phyloP scores from a whole-genome alignment of 2,113 vertebrate species.

The Onychostruthus taczanowskii region DNA sequence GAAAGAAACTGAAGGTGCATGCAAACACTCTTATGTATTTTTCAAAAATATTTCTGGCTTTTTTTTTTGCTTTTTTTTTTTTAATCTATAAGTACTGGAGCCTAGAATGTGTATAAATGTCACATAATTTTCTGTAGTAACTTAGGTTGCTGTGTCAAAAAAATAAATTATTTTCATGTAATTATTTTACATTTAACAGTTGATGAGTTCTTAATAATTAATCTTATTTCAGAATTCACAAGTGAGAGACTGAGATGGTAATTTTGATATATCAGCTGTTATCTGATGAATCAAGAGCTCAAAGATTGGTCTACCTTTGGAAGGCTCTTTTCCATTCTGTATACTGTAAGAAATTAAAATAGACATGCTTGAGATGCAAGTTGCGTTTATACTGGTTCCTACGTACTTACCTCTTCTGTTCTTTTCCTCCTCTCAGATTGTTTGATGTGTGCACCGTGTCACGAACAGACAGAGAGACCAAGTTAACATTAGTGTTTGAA shows the following conservation, averaged over 20 bases:
- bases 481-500: conserved; percentile 97
- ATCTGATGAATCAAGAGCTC: background rate
- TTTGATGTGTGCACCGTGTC: conserved; percentile 98
- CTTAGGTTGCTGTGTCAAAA: background rate
- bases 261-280: background rate
- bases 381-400: background rate
- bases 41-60: background rate
- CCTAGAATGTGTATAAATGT: background rate
- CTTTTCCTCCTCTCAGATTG: conserved; percentile 77
- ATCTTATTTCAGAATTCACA: background rate
- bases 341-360: background rate
- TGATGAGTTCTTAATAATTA: background rate
- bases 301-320: background rate
- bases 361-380: background rate
- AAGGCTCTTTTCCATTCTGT: background rate
- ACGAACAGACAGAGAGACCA: conserved; percentile 95
- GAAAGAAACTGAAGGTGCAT: background rate
- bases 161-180: background rate
- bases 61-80: background rate
- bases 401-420: conserved; percentile 25
- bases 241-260: background rate
- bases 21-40: background rate
- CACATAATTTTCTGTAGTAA: background rate
- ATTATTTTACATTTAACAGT: background rate
- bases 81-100: background rate